phyloP scores from a whole-genome alignment of 2,797 vertebrate species.

The Semotilus atromaculatus region DNA sequence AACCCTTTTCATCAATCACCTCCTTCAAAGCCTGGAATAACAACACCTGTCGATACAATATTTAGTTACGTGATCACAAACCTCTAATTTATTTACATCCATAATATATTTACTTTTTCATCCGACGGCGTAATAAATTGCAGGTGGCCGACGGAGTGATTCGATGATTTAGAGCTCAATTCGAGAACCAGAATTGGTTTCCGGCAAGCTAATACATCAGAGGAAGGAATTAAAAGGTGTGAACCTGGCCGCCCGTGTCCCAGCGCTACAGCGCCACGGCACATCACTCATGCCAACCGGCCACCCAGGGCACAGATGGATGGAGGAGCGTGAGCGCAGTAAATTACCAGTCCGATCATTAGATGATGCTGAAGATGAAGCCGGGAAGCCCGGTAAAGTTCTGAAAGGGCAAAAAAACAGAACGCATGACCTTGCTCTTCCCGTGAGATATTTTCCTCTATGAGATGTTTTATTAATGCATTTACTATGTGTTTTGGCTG shows the following conservation, averaged over 20 bases:
- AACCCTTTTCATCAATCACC: constrained; percentile 68
- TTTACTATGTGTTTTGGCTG: background rate
- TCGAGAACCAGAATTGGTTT: constrained; percentile 80
- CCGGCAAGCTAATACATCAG: constrained; percentile 80
- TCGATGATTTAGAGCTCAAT: constrained; percentile 83
- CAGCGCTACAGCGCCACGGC: constrained; percentile 36
- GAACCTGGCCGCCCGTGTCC: constrained; percentile 47
- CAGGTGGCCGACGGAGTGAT: constrained; percentile 71
- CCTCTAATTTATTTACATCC: constrained; percentile 77
- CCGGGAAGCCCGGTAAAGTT: background rate
- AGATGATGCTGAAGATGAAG: constrained; percentile 62
- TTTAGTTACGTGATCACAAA: constrained; percentile 68
- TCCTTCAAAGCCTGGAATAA: constrained; percentile 52
- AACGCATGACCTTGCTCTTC: constrained; percentile 33
- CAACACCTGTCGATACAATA: constrained; percentile 67
- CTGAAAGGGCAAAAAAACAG: background rate
- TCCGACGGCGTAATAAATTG: constrained; percentile 71
- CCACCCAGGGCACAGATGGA: constrained; percentile 58
- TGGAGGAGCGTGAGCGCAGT: constrained; percentile 46
- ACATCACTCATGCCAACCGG: constrained; percentile 60
- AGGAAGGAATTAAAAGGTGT: constrained; percentile 80
- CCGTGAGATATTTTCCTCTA: background rate
- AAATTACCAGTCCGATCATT: constrained; percentile 64
- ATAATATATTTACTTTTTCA: constrained; percentile 68
- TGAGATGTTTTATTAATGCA: background rate